phyloP scores from a whole-genome alignment of 2,113 vertebrate genomes.

The Chunga burmeisteri region DNA sequence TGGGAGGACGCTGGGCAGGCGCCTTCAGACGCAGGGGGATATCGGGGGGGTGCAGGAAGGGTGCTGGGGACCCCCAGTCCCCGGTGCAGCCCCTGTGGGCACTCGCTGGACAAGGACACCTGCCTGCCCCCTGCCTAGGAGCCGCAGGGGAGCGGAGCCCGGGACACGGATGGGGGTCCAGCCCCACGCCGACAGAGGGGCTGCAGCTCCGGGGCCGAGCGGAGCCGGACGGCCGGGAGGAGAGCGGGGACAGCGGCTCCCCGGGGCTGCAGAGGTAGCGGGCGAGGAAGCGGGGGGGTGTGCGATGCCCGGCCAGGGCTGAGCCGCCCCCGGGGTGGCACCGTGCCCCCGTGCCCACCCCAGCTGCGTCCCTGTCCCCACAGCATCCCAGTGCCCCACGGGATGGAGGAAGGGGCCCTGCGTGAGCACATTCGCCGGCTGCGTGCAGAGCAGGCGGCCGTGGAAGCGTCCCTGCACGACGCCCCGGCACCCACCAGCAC shows the following conservation, averaged over 20 bases:
- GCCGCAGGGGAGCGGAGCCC: not conserved
- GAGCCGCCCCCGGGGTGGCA: not conserved
- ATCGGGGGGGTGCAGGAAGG: not conserved
- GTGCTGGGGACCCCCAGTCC: not conserved
- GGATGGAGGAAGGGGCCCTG: conserved; percentile 71
- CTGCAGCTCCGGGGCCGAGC: not conserved
- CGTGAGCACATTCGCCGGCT: conserved; percentile 71
- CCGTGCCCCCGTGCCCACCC: not conserved
- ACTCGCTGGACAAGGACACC: too few relatives aligned
- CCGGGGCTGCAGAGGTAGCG: not conserved
- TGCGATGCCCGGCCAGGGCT: not conserved
- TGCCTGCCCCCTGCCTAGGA: not conserved
- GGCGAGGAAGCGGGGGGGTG: rapidly evolving
- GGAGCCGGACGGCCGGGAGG: rapidly evolving
- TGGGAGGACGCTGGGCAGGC: not conserved
- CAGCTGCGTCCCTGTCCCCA: rapidly evolving
- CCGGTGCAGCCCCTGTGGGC: not conserved
- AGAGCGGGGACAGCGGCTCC: not conserved
- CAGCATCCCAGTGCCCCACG: not conserved
- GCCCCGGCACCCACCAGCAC: not conserved
- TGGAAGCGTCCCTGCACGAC: conserved; percentile 71
- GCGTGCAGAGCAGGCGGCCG: conserved; percentile 70
- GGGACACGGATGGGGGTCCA: not conserved
- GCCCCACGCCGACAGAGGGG: not conserved
- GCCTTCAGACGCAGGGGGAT: not conserved